Percentiles rank a stretch among this genome's conserved stretches.
Evolutionary conservation across 2,113 vertebrate genomes (phyloP).

Genomic region (Nanorana parkeri): DNA sequence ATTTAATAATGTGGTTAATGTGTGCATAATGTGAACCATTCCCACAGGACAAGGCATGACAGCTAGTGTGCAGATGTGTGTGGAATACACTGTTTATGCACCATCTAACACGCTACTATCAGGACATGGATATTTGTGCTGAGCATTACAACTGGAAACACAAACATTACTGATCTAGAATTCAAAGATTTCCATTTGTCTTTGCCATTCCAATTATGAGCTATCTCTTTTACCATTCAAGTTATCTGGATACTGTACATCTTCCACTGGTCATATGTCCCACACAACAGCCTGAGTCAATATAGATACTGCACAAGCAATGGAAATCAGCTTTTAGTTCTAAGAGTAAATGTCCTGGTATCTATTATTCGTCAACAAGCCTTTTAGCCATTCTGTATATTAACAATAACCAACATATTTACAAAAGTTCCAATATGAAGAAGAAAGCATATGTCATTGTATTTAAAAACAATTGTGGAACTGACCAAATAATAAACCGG

Average conservation of each 20-base stretch:
- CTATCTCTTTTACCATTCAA: not conserved
- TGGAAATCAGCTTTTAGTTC: conserved; percentile 1
- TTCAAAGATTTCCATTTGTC: not conserved
- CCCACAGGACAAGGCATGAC: too few relatives aligned
- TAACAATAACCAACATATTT: too few relatives aligned
- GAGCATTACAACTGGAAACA: conserved; percentile 9
- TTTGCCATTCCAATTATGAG: not conserved
- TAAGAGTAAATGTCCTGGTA: not conserved
- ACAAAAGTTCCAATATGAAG: too few relatives aligned
- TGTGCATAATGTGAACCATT: too few relatives aligned
- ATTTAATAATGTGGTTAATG: too few relatives aligned
- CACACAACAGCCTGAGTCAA: conserved; percentile 4
- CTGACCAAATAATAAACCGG: too few relatives aligned
- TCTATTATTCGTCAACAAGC: not conserved
- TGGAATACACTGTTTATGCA: too few relatives aligned
- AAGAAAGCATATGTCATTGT: too few relatives aligned
- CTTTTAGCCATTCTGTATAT: too few relatives aligned
- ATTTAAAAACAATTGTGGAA: too few relatives aligned
- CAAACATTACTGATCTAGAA: conserved; percentile 6
- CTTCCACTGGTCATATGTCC: not conserved
- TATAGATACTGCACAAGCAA: not conserved
- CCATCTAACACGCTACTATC: not conserved
- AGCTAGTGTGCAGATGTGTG: too few relatives aligned
- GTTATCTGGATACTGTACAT: conserved; percentile 8
- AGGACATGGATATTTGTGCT: not conserved